These are phyloP conservation scores for Lepidocyrtoides sp. DNA, from an alignment of 2,888 invertebrate genomes.

Conservation along the genomic window DNA sequence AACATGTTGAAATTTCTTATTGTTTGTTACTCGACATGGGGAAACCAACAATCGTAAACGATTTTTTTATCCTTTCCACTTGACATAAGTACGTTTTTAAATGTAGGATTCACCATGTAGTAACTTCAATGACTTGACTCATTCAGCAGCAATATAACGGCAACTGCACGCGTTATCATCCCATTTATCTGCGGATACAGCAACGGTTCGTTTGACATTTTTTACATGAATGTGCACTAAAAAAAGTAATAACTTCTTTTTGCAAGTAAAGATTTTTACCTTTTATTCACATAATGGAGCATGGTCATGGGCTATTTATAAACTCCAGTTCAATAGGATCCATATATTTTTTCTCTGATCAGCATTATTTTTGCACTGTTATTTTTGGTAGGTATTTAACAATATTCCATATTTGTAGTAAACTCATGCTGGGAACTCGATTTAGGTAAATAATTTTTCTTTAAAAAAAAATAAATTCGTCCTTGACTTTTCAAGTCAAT, in stretches of 20 bases:
- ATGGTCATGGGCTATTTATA: neutral
- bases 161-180: slow-evolving; percentile 21
- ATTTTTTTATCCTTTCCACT: neutral
- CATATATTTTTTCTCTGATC: neutral
- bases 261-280: slow-evolving; percentile 1
- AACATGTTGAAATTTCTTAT: neutral
- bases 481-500: slow-evolving; percentile 39
- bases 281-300: neutral
- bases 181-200: neutral
- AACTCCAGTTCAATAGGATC: neutral
- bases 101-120: neutral
- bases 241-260: slow-evolving; percentile 15
- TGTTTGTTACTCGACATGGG: slow-evolving; percentile 31
- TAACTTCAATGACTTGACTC: neutral
- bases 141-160: slow-evolving; percentile 31
- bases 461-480: neutral
- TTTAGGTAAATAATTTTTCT: neutral
- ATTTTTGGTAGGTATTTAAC: too few relatives aligned
- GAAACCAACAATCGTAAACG: slow-evolving; percentile 38
- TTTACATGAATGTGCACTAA: neutral
- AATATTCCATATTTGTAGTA: neutral
- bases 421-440: neutral
- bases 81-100: neutral
- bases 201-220: slow-evolving; percentile 15
- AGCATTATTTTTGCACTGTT: neutral